Base-by-base conservation (phyloP, 2,797 vertebrate genomes). In the Argya squamiceps region DNA sequence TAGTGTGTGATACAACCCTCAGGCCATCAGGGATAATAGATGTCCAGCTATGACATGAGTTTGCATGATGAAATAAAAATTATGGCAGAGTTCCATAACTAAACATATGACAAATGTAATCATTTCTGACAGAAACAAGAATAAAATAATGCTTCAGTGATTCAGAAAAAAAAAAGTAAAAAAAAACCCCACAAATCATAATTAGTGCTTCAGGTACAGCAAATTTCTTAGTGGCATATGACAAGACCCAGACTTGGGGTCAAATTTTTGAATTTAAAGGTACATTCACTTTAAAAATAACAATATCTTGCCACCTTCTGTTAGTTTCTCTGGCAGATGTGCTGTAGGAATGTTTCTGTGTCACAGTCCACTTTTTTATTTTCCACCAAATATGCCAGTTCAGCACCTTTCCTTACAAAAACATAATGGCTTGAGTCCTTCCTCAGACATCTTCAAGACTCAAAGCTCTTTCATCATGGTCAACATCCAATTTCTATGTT, bases 31-130 rank as follows among this genome's bases (percentile, higher is more conserved):
- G 50, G 50, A 36, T 65, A 95, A 90, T 43, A 81, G 34, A 92
- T 82, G 37, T 73, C 74, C 52, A 82, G 27, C 20, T 53, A 63
- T 76, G 77, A 87, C 74, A 93, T 29, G 76, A 75, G 59, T 46
- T 87, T 93, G 11, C 67, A 49, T 53, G 83, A 94, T 82, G 41
- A 94, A 95, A 93, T 88, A 92, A 91, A 95, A 96, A 87, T 63
- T 52, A 79, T 83, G 56, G 39, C 77, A 83, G 34, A 68, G 70
- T 92, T 55, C 63, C 74, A 79, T 87, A 76, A 79, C 10, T n/a
- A 82, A 88, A 55, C 52, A 22, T 63, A 58, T 2, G 4, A 56
- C 19, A 84, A 92, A 93, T 24, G 5, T 74, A 82, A 94, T 79
- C 5, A 76, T 92, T 94, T 80, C 47, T 91, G 75, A 80, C n/a